Base-by-base conservation (phyloP, 2,888 invertebrate genomes). In the Clistopyga incitator region DNA sequence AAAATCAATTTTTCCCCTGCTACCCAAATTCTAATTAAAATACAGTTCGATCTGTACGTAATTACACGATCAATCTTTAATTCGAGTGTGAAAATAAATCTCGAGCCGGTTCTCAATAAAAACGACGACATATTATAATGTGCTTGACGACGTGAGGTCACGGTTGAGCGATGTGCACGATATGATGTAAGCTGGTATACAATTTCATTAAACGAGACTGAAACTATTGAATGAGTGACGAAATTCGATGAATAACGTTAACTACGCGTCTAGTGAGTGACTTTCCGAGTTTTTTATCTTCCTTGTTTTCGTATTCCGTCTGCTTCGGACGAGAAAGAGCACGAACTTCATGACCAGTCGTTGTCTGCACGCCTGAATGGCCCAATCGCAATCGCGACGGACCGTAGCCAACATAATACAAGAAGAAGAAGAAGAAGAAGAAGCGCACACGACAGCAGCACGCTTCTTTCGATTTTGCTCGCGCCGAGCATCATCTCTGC, bases 151-250 rank as follows among this genome's bases (percentile, higher is more conserved):
- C 34, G 50, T 45, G 20, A 59, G 67, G 25, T 70, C 56, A 82
- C 67, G 52, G 50, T 56, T 65, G 8, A 42, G 34, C 34, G 61
- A 20, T 74, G 18, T 78, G 23, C 10, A 15, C 25, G 47, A 71
- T 64, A 61, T 78, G 78, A 82, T 82, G 82, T 75, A 75, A 78
- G 38, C 34, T 20, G 23, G 54, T 11, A 20, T 11, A 25, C 25
- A 75, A 65, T 82, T 82, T 78, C 78, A 45, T 74, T 50, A 45
- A 29, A n/a, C 45, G 18, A 38, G 34, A 23, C 47, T 13, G 29
- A 8, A 34, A 38, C 8, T 59, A 34, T 71, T 77, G 54, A 67
- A 50, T 50, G 72, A 56, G 25, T 82, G 75, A 82, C 56, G 82
- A 82, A 82, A 82, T 70, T 54, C 18, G 29, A 45, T 42, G n/a